Percentiles rank a stretch among this genome's conserved stretches.
These are phyloP conservation scores for Habrosyne pyritoides DNA, from an alignment of 2,888 invertebrate species.

Conservation along the genomic window DNA sequence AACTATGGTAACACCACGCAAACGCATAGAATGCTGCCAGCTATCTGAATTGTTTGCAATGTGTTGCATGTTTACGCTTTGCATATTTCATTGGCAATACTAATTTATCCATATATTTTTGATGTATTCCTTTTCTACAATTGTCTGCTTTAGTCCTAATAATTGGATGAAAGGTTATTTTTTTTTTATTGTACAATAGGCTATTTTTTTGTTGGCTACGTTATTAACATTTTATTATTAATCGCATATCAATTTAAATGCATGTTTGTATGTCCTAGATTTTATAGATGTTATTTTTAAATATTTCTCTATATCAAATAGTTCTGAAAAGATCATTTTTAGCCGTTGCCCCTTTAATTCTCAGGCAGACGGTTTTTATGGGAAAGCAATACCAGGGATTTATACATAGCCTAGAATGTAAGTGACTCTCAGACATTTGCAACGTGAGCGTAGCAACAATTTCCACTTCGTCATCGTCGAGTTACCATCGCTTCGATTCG, in stretches of 20 bases:
- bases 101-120: not conserved
- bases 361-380: too few relatives aligned
- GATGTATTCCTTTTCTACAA: not conserved
- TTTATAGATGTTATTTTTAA: not conserved
- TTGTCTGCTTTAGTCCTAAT: not conserved
- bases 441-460: too few relatives aligned
- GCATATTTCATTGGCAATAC: slow-evolving; percentile 20
- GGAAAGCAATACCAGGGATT: too few relatives aligned
- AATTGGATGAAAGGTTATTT: not conserved
- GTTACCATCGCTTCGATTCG: too few relatives aligned
- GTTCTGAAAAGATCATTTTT: too few relatives aligned
- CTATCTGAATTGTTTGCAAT: slow-evolving; percentile 26
- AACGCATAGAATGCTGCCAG: slow-evolving; percentile 45
- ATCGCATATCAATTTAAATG: not conserved
- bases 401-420: too few relatives aligned
- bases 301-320: too few relatives aligned
- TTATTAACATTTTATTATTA: not conserved
- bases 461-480: too few relatives aligned
- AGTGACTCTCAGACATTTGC: too few relatives aligned
- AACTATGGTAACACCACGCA: slow-evolving; percentile 68
- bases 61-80: slow-evolving; percentile 26
- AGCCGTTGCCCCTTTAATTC: too few relatives aligned
- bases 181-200: not conserved
- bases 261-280: not conserved
- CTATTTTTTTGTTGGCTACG: not conserved